A percentile compares a stretch with the other conserved stretches of the same genome.
These are phyloP conservation scores for Amphiprion clarkii DNA, from an alignment of 2,797 vertebrate species.

Conservation along the genomic window DNA sequence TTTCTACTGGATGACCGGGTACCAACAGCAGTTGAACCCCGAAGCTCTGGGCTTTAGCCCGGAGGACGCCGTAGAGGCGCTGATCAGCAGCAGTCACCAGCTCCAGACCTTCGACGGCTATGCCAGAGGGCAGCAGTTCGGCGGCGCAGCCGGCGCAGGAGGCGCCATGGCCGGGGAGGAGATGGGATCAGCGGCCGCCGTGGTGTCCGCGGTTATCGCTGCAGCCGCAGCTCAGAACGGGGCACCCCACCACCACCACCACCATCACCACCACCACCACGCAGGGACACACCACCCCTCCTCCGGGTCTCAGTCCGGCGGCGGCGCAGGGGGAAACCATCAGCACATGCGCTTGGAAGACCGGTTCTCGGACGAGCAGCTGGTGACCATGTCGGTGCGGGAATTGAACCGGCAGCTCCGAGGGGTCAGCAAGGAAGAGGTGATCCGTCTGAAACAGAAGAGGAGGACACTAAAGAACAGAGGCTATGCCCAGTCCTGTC, in stretches of 20 bases:
- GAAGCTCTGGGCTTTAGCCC: constrained; percentile 99
- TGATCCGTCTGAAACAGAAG: constrained; percentile 99
- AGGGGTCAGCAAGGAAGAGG: constrained; percentile 98
- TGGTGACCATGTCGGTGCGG: constrained; percentile 97
- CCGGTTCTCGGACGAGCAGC: constrained; percentile 98
- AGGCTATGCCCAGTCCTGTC: constrained; percentile 98
- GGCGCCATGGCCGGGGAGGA: constrained; percentile 92
- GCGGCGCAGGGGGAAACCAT: constrained; percentile 80
- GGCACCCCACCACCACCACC: constrained; percentile 91
- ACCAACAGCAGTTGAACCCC: constrained; percentile 99
- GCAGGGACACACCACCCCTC: constrained; percentile 82
- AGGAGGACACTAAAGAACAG: constrained; percentile 98
- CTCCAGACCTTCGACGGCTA: constrained; percentile 98
- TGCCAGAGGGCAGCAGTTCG: constrained; percentile 94
- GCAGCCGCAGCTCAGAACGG: constrained; percentile 94
- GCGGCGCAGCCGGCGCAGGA: constrained; percentile 89
- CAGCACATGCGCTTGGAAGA: constrained; percentile 93
- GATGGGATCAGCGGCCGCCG: constrained; percentile 95
- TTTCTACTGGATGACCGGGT: constrained; percentile 99
- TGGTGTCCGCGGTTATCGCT: constrained; percentile 96
- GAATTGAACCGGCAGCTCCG: constrained; percentile 98
- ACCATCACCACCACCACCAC: constrained; percentile 90
- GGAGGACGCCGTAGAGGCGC: constrained; percentile 98
- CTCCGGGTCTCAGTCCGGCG: constrained; percentile 82
- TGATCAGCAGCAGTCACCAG: constrained; percentile 98